A percentile compares a stretch with the other conserved stretches of the same genome.
Conservation (phyloP, 37 sponge, comb jelly and placozoan genomes). For the Crambe crambe region DNA sequence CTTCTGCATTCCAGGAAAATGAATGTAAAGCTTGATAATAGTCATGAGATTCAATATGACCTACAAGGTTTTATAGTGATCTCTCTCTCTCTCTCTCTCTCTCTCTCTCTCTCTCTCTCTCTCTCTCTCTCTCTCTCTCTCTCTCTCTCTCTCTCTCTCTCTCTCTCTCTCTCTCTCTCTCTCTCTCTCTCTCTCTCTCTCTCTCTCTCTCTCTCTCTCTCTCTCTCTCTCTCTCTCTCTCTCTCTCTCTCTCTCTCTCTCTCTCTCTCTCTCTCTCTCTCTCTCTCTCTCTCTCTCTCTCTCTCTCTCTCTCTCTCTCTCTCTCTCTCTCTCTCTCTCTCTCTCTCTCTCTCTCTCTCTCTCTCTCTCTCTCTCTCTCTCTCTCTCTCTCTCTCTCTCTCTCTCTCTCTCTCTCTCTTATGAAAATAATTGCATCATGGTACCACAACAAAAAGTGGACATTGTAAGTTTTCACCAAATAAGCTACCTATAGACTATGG, state of each 20-base stretch:
- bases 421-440: no score
- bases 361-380: constrained; percentile 44
- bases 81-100: constrained; percentile 36
- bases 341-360: constrained; percentile 52
- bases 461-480: no score
- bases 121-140: constrained; percentile 36
- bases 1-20: no score
- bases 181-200: constrained; percentile 58
- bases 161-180: constrained; percentile 44
- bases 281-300: constrained; percentile 2
- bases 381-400: constrained; percentile 28
- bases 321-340: constrained; percentile 34
- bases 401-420: constrained; percentile 37
- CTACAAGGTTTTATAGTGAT: no score
- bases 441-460: no score
- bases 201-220: constrained; percentile 60
- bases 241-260: constrained; percentile 39
- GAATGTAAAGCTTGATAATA: no score
- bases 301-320: constrained; percentile 2
- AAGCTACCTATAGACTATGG: no score
- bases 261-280: constrained; percentile 24
- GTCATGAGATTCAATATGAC: no score
- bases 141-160: constrained; percentile 40
- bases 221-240: constrained; percentile 44
- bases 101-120: constrained; percentile 38